Conservation (phyloP, 2,888 invertebrate species). For the Agrotis exclamationis region DNA sequence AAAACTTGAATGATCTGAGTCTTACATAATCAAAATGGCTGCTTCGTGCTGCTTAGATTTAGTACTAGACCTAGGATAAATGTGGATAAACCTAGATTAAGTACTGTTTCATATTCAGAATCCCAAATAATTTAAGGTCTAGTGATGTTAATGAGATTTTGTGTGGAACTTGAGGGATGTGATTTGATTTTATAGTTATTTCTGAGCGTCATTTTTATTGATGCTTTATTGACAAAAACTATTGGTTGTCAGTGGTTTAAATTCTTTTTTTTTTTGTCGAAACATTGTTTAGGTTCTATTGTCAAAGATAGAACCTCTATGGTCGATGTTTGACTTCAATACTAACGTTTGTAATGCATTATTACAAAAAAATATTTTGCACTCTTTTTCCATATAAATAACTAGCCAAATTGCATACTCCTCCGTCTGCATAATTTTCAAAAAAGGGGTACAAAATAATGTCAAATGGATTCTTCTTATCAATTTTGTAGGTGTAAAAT, state of each 20-base stretch:
- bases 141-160: neutral
- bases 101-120: constrained; percentile 15
- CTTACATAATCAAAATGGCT: constrained; percentile 47
- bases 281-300: too few species aligned
- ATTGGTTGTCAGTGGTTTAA: too few species aligned
- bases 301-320: too few species aligned
- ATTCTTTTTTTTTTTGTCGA: too few species aligned
- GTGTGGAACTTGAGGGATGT: neutral
- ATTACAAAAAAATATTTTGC: too few species aligned
- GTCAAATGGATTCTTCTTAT: constrained; percentile 11
- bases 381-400: too few species aligned
- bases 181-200: neutral
- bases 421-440: too few species aligned
- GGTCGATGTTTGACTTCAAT: too few species aligned
- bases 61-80: constrained; percentile 5
- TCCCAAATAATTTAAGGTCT: constrained; percentile 5
- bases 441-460: too few species aligned
- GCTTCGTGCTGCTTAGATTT: constrained; percentile 21
- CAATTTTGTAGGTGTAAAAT: constrained; percentile 15
- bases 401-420: too few species aligned
- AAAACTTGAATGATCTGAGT: constrained; percentile 50
- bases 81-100: constrained; percentile 1
- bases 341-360: too few species aligned
- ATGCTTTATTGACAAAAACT: neutral
- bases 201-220: neutral